Evolutionary conservation across 2,797 vertebrate species (phyloP).

Genomic region (Threskiornis aethiopicus): DNA sequence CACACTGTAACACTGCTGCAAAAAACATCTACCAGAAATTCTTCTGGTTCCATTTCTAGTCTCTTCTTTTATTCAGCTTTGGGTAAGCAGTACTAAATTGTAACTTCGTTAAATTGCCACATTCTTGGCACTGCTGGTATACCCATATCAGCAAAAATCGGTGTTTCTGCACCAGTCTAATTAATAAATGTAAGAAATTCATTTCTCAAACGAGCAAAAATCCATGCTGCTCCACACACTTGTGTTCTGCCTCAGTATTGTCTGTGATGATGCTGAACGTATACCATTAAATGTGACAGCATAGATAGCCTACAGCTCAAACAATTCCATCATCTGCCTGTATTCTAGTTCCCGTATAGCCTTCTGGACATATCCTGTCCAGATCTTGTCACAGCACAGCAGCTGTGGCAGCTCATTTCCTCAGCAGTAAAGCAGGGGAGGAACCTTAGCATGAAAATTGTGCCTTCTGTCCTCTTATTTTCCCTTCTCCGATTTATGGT

Average conservation of each 20-base stretch:
- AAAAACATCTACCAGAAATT: not conserved
- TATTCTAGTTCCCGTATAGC: not conserved
- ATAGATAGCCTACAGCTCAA: not conserved
- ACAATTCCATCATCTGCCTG: constrained; percentile 17
- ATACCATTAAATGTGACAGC: not conserved
- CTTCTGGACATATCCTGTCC: not conserved
- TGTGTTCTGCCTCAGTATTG: not conserved
- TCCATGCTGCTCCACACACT: not conserved
- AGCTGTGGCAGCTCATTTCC: constrained; percentile 44
- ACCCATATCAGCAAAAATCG: not conserved
- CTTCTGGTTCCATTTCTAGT: not conserved
- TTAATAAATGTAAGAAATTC: not conserved
- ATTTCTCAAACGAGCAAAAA: not conserved
- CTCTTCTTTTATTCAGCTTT: not conserved
- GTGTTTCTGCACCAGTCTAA: not conserved
- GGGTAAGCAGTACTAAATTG: not conserved
- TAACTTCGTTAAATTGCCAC: not conserved
- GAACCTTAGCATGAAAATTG: not conserved
- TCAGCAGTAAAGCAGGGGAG: not conserved
- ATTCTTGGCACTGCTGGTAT: not conserved
- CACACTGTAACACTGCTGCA: not conserved
- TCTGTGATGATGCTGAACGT: not conserved
- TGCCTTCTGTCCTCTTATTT: not conserved
- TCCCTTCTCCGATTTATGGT: fast-evolving
- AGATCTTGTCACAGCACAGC: constrained; percentile 1